phyloP scores from a whole-genome alignment of 2,888 invertebrate species.

The Apamea sordens region DNA sequence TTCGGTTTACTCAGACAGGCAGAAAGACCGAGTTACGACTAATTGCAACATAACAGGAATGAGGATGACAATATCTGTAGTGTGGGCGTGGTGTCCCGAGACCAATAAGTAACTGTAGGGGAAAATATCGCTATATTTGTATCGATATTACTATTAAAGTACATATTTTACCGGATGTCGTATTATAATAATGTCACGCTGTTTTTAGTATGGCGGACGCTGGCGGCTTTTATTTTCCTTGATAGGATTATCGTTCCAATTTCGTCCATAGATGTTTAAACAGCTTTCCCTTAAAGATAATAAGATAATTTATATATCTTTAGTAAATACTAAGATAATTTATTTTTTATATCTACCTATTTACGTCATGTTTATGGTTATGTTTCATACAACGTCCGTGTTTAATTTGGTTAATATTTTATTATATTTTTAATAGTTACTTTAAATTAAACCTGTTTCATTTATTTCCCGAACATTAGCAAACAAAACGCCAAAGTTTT shows the following conservation, averaged over 20 bases:
- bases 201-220: conserved; percentile 18
- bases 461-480: conserved; percentile 11
- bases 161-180: not conserved
- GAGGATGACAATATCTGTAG: not conserved
- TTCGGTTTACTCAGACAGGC: not conserved
- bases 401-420: conserved; percentile 2
- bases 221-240: conserved; percentile 9
- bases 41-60: conserved; percentile 4
- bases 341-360: not conserved
- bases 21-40: not conserved
- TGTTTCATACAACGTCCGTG: not conserved
- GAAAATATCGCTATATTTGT: not conserved
- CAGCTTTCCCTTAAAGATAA: not conserved
- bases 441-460: conserved; percentile 11
- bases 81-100: not conserved
- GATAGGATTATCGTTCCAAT: not conserved
- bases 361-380: not conserved
- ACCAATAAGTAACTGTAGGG: not conserved
- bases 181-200: conserved; percentile 11
- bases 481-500: conserved; percentile 26
- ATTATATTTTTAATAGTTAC: not conserved
- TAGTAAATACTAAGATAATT: not conserved
- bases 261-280: not conserved
- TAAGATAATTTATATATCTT: not conserved
- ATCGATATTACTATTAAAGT: not conserved